A percentile compares a stretch with the other conserved stretches of the same genome.
Conservation (phyloP, 2,113 vertebrate species). For the Echinops telfairi region DNA sequence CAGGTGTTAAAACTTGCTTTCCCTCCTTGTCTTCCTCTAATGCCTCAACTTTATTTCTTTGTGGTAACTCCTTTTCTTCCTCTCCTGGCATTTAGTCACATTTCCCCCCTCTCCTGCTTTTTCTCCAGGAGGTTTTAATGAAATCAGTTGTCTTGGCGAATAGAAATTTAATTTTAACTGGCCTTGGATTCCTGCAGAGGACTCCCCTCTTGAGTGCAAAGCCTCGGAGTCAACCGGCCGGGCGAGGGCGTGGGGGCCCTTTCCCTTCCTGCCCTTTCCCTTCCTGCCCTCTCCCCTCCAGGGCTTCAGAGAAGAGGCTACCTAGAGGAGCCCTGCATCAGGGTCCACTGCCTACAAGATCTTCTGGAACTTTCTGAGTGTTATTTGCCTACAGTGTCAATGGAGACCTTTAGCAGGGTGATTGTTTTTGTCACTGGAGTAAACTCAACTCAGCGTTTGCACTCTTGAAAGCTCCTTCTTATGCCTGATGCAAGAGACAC, state of each 20-base stretch:
- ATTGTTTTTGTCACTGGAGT: background rate
- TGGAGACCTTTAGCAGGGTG: slow-evolving; percentile 3
- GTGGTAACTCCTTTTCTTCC: background rate
- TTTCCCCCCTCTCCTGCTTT: background rate
- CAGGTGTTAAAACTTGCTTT: background rate
- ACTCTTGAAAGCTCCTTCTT: slow-evolving; percentile 34
- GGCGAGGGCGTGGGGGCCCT: background rate
- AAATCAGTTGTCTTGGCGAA: background rate
- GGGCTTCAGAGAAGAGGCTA: too few relatives aligned
- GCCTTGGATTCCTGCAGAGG: too few relatives aligned
- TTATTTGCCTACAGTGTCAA: background rate
- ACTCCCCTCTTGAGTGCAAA: too few relatives aligned
- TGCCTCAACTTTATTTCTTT: background rate
- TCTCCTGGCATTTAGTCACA: background rate
- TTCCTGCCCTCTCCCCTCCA: background rate
- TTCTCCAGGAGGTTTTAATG: background rate
- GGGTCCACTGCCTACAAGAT: too few relatives aligned
- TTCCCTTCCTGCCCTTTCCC: background rate
- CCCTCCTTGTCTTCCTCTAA: background rate
- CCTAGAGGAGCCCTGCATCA: too few relatives aligned
- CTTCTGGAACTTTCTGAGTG: background rate
- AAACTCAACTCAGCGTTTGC: background rate
- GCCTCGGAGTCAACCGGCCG: background rate
- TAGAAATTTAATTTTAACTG: background rate
- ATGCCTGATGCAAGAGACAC: background rate